These are phyloP conservation scores for Sipha flava DNA, from an alignment of 1,140 invertebrate genomes.

Conservation along the genomic window DNA sequence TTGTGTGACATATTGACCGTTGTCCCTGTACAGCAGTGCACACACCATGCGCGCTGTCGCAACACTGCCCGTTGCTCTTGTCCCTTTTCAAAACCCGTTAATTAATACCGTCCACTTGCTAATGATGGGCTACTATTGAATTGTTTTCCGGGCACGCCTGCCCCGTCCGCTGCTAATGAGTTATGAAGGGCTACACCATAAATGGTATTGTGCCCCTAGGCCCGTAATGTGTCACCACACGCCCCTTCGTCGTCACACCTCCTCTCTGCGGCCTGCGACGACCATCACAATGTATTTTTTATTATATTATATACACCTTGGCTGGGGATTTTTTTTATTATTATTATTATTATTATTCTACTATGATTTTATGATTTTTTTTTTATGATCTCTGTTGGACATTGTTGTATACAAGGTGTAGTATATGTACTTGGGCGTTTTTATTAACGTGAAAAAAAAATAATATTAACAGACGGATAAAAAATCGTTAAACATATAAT, in stretches of 20 bases:
- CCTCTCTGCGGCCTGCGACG: neutral
- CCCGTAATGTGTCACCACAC: neutral
- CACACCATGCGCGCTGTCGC: neutral
- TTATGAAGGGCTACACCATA: slow-evolving; percentile 13
- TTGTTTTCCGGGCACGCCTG: neutral
- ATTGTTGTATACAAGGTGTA: neutral
- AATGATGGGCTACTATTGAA: slow-evolving; percentile 15
- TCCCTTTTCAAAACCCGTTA: slow-evolving; percentile 24
- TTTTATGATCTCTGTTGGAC: neutral
- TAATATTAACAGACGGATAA: neutral
- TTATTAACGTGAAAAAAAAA: neutral
- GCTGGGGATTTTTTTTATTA: neutral
- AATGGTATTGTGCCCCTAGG: neutral
- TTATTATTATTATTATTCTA: neutral
- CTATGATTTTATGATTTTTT: neutral
- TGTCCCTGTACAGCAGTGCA: neutral
- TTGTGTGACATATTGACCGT: slow-evolving; percentile 19
- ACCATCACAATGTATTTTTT: neutral
- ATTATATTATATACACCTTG: neutral
- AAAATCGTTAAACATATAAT: neutral
- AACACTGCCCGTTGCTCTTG: neutral
- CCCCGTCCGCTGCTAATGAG: neutral
- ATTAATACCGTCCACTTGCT: slow-evolving; percentile 27
- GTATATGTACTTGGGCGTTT: neutral
- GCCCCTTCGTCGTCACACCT: neutral